Percentiles rank a stretch among this genome's conserved stretches.
phyloP scores from a whole-genome alignment of 2,797 vertebrate genomes.

The Pelodytes ibericus region DNA sequence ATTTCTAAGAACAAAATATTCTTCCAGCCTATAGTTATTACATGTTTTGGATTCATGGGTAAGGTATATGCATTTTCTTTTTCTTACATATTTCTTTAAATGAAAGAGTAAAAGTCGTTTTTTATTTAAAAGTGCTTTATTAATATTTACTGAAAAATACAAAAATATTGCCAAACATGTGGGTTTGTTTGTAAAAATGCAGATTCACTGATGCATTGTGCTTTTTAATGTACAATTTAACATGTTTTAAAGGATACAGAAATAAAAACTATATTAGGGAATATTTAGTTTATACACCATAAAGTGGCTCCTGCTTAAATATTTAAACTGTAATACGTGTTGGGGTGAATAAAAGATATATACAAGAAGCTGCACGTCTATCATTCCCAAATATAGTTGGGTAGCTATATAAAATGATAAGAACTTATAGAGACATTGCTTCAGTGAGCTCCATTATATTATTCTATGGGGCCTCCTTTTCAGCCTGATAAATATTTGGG shows the following conservation, averaged over 20 bases:
- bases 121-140: constrained; percentile 54
- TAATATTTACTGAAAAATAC: constrained; percentile 49
- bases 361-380: too few species aligned
- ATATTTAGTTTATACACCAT: not conserved
- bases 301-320: not conserved
- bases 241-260: not conserved
- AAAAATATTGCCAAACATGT: constrained; percentile 47
- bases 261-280: not conserved
- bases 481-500: too few species aligned
- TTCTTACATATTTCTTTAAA: not conserved
- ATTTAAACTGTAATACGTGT: too few species aligned
- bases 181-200: constrained; percentile 34
- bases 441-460: too few species aligned
- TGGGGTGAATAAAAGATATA: too few species aligned
- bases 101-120: not conserved
- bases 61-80: not conserved
- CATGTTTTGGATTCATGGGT: too few species aligned
- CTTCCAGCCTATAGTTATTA: too few species aligned
- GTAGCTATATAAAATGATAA: too few species aligned
- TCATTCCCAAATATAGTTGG: too few species aligned
- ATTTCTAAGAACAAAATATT: too few species aligned
- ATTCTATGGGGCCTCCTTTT: too few species aligned
- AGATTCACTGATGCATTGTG: constrained; percentile 5
- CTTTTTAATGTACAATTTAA: not conserved
- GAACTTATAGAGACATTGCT: too few species aligned